phyloP scores from a whole-genome alignment of 2,797 vertebrate species.

The Clarias pachynema region DNA sequence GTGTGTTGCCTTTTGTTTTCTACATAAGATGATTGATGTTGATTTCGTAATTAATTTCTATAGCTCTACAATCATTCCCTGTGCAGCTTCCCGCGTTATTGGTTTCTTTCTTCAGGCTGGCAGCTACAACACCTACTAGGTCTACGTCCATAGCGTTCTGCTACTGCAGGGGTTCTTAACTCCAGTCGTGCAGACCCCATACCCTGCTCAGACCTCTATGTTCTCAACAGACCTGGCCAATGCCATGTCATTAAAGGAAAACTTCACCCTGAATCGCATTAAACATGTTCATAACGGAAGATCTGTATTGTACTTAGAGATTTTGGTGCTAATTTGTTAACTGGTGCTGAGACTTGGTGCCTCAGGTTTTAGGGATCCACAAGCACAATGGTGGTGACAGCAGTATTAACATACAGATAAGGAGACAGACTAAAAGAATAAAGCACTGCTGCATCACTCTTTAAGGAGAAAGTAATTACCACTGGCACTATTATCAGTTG shows the following conservation, averaged over 20 bases:
- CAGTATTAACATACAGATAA: background rate
- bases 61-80: background rate
- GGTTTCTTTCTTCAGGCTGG: background rate
- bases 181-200: background rate
- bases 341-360: too few species aligned
- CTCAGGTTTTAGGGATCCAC: background rate
- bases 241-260: background rate
- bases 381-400: background rate
- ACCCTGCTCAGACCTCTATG: background rate
- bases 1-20: background rate
- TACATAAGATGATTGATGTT: background rate
- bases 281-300: background rate
- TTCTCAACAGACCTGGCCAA: background rate
- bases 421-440: background rate
- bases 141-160: constrained; percentile 34
- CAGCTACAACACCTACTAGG: constrained; percentile 11
- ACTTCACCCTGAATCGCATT: background rate
- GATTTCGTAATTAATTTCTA: background rate
- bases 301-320: background rate
- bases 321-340: background rate
- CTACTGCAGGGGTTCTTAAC: constrained; percentile 16
- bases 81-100: background rate
- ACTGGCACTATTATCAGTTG: background rate
- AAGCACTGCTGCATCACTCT: background rate
- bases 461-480: background rate